Percentiles rank a stretch among this genome's conserved stretches.
Evolutionary conservation across 2,888 invertebrate genomes (phyloP).

Genomic region (Syritta pipiens): DNA sequence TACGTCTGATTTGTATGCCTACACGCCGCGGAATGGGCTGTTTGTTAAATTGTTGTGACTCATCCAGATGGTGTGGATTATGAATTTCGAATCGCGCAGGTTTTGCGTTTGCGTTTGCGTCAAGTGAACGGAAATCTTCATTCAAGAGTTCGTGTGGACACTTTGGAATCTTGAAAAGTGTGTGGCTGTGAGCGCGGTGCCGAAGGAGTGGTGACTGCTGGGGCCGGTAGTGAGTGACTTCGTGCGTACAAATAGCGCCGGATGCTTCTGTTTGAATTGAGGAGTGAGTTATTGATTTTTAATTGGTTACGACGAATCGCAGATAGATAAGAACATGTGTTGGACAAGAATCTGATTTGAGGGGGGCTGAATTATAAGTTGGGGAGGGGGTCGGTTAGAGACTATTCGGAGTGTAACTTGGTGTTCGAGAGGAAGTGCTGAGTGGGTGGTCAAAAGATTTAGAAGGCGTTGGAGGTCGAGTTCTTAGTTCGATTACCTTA

Average conservation of each 20-base stretch:
- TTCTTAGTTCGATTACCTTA: no score
- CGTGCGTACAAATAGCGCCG: constrained; percentile 61
- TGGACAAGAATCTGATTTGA: constrained; percentile 13
- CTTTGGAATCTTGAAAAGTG: constrained; percentile 59
- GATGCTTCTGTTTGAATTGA: constrained; percentile 68
- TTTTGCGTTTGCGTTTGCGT: no score
- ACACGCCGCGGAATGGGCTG: constrained; percentile 56
- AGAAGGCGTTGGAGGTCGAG: no score
- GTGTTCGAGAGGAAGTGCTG: no score
- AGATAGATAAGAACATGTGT: constrained; percentile 45
- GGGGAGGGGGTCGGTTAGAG: background rate
- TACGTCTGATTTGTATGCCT: constrained; percentile 59
- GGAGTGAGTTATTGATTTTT: constrained; percentile 62
- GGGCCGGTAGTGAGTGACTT: background rate
- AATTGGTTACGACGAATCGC: constrained; percentile 62
- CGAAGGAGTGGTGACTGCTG: constrained; percentile 41
- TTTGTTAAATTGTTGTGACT: constrained; percentile 67
- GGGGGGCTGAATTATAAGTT: background rate
- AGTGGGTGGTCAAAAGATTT: no score
- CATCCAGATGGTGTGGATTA: constrained; percentile 70
- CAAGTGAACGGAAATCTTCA: constrained; percentile 67
- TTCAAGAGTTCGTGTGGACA: constrained; percentile 66
- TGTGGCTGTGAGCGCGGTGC: constrained; percentile 17
- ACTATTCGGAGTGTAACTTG: no score
- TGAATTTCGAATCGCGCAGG: constrained; percentile 63